Evolutionary conservation across 2,113 vertebrate genomes (phyloP), one percentile per base, ranked within the genome.

Genomic region (Mohoua ochrocephala): DNA sequence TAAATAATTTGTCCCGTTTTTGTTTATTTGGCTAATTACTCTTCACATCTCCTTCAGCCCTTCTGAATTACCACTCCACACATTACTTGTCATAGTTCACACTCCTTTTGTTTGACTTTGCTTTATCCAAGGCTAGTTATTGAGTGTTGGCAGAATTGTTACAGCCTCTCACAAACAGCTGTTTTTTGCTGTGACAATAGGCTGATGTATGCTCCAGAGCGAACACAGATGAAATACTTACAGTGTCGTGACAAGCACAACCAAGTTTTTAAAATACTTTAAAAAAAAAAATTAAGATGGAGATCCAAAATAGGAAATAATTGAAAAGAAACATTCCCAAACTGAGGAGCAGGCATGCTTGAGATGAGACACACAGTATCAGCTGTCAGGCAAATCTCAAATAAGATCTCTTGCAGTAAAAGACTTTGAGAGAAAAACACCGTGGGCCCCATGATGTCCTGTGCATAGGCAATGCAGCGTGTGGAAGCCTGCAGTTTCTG

Each of bases 21-120:
- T 83, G 28, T 85, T 94, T 94, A 71, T 87, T 76, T 93, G 61
- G 10, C 78, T 87, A 89, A 91, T 89, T 79, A 73, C 56, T 78
- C 9, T 71, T 87, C 61, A 53, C 30, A 22, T 95, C 31, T 91
- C 39, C 77, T 92, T 88, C n/a, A 75, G 57, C 37, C 84, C 18
- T 82, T 77, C 45, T 80, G 42, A 83, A 59, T 92, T 65, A 65
- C 57, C 41, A 50, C 37, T 93, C 69, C 57, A 57, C 69, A 56
- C 37, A 20, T 60, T 68, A 44, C 77, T 78, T 78, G 71, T 81
- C 35, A 26, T 61, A 64, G 91, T 89, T 95, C 67, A 57, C 30
- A 13, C 45, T 87, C 61, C 84, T 89, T 95, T 79, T 91, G 57
- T 92, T 75, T 94, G 57, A 57, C 74, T 82, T 96, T 11, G 26